These are phyloP conservation scores for Meloidogyne hapla DNA, from an alignment of 1,140 invertebrate genomes.

Conservation along the genomic window DNA sequence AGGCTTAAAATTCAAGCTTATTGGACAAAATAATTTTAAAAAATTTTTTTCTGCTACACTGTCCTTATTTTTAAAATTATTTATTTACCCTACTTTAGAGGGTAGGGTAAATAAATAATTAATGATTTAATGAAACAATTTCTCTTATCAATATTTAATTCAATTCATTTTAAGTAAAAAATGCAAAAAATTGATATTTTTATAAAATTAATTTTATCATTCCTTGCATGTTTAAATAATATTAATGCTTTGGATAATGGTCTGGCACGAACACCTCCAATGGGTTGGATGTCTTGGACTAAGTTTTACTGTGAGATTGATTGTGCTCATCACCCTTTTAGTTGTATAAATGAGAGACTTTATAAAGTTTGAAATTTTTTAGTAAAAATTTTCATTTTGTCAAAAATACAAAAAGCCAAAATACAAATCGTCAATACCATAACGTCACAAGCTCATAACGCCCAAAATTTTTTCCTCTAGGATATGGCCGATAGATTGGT, in stretches of 20 bases:
- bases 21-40: no score
- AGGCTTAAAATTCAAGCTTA: no score
- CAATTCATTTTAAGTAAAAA: not conserved
- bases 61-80: no score
- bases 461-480: not conserved
- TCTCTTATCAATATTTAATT: no score
- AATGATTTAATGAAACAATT: no score
- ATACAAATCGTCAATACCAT: no score
- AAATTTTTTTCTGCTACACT: no score
- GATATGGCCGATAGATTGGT: constrained; percentile 43
- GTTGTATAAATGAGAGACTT: constrained; percentile 60
- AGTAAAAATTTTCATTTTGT: not conserved
- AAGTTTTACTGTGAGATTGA: constrained; percentile 87
- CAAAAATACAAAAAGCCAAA: not conserved
- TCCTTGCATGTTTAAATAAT: not conserved
- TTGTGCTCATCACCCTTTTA: constrained; percentile 68
- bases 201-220: not conserved
- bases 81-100: no score
- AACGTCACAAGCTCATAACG: no score
- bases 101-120: no score
- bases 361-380: constrained; percentile 41
- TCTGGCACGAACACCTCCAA: constrained; percentile 36
- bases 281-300: constrained; percentile 92
- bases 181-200: not conserved
- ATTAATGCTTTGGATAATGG: not conserved